A percentile compares a stretch with the other conserved stretches of the same genome.
These are phyloP conservation scores for Chaenocephalus aceratus DNA, from an alignment of 2,113 vertebrate genomes.

Conservation along the genomic window DNA sequence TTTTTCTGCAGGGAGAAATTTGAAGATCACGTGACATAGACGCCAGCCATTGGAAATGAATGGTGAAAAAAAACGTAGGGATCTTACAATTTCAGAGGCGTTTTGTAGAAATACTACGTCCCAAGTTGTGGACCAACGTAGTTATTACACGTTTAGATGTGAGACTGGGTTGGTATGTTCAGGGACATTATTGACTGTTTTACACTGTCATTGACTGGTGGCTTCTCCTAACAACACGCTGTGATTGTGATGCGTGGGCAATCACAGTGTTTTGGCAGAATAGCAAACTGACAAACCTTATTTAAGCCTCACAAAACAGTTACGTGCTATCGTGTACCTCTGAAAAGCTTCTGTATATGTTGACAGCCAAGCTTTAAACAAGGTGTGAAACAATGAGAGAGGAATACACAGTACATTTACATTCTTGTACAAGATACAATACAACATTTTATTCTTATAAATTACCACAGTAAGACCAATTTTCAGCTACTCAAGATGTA, in stretches of 20 bases:
- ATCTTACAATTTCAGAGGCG: too few species aligned
- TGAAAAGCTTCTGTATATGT: conserved; percentile 33
- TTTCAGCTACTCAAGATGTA: not conserved
- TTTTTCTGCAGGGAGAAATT: too few species aligned
- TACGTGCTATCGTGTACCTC: conserved; percentile 36
- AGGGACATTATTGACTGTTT: too few species aligned
- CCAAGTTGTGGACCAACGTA: too few species aligned
- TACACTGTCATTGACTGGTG: conserved; percentile 47
- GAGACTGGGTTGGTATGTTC: too few species aligned
- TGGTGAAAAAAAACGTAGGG: too few species aligned
- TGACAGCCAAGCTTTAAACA: conserved; percentile 37
- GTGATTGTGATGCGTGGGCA: conserved; percentile 37
- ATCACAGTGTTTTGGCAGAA: conserved; percentile 49
- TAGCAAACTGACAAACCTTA: conserved; percentile 38
- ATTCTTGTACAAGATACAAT: not conserved
- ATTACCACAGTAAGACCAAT: not conserved
- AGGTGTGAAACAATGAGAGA: not conserved
- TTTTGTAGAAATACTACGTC: too few species aligned
- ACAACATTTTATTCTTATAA: not conserved
- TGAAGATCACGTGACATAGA: too few species aligned
- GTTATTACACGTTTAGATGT: too few species aligned
- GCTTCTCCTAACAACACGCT: conserved; percentile 46
- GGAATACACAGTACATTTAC: not conserved
- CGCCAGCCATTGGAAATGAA: too few species aligned
- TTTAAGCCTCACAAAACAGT: conserved; percentile 36